These are phyloP conservation scores for Leptodactylus fuscus DNA, from an alignment of 2,113 vertebrate genomes.

Conservation along the genomic window DNA sequence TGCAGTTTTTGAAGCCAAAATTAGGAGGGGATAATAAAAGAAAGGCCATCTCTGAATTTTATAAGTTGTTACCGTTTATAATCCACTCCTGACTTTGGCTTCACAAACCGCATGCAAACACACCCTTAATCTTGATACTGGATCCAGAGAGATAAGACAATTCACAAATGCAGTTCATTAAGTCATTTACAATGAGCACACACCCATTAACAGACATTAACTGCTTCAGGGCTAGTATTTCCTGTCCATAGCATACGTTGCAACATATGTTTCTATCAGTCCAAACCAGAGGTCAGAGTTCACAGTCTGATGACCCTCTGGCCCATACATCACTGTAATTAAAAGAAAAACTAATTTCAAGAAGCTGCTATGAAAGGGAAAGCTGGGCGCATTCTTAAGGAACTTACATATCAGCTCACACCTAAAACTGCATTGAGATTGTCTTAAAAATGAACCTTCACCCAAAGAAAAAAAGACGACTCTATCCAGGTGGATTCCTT, in stretches of 20 bases:
- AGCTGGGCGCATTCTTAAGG: neutral
- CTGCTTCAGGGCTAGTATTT: conserved; percentile 6
- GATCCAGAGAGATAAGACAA: neutral
- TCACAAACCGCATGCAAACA: too few relatives aligned
- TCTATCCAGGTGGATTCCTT: neutral
- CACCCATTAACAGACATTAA: conserved; percentile 20
- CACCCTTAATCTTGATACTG: neutral
- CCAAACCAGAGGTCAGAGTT: conserved; percentile 37
- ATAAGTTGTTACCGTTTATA: too few relatives aligned
- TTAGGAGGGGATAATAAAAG: too few relatives aligned
- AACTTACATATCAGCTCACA: conserved; percentile 20
- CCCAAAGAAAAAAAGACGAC: neutral
- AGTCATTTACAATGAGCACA: neutral
- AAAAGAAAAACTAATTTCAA: conserved; percentile 27
- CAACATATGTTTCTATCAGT: conserved; percentile 32
- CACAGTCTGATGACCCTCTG: conserved; percentile 21
- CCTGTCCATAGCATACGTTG: conserved; percentile 1
- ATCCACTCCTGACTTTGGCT: too few relatives aligned
- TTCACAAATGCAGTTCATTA: neutral
- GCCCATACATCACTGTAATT: conserved; percentile 32
- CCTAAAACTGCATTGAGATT: neutral
- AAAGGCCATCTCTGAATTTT: too few relatives aligned
- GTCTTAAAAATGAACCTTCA: neutral
- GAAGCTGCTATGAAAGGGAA: neutral
- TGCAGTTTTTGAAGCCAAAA: too few relatives aligned